These are phyloP conservation scores for Todus mexicanus DNA, from an alignment of 2,797 vertebrate genomes.

Conservation along the genomic window DNA sequence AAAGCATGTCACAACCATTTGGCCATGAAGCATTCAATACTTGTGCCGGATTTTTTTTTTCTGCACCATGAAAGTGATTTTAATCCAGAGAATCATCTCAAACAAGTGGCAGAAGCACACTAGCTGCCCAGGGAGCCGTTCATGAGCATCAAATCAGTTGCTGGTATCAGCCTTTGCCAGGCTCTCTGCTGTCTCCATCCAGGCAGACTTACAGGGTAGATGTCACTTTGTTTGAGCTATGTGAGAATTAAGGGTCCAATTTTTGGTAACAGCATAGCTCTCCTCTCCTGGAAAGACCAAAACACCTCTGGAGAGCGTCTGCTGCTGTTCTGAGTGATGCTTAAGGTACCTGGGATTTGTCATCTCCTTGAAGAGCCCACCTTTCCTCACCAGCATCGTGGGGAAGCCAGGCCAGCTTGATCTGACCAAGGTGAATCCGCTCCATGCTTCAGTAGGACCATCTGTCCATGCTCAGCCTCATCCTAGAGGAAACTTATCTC, in stretches of 20 bases:
- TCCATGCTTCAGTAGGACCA: fast-evolving
- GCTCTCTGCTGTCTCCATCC: background rate
- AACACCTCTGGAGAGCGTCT: background rate
- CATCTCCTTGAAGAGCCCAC: background rate
- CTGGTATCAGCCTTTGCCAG: background rate
- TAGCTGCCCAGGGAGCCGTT: background rate
- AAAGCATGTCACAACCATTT: background rate
- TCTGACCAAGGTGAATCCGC: background rate
- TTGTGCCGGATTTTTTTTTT: background rate
- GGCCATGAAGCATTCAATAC: background rate
- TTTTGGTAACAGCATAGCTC: background rate
- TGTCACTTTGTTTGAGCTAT: background rate
- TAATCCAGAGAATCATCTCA: background rate
- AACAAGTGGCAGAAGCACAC: background rate
- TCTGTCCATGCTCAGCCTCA: background rate
- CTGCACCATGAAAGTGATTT: background rate
- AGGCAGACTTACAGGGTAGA: background rate
- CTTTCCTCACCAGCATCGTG: background rate
- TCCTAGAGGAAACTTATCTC: background rate
- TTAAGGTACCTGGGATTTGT: background rate
- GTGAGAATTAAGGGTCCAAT: background rate
- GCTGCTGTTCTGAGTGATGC: background rate
- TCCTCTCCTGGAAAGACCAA: background rate
- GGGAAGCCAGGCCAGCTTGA: background rate
- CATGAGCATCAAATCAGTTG: background rate